These are phyloP conservation scores for Drosophila jambulina DNA, from an alignment of 1,140 invertebrate genomes.

Conservation along the genomic window DNA sequence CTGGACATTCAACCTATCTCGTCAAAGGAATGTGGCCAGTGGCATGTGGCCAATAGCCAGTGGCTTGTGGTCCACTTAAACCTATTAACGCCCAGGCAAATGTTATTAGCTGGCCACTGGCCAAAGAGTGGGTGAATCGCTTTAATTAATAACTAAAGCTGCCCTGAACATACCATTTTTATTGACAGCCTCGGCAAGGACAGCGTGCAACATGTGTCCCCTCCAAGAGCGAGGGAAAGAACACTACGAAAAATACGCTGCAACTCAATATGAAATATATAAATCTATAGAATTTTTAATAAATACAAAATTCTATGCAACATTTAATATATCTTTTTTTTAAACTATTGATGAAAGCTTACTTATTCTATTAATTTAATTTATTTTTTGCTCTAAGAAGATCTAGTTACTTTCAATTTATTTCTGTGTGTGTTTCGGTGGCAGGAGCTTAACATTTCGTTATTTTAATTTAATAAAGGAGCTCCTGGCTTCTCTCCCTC, in stretches of 20 bases:
- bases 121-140: constrained; percentile 28
- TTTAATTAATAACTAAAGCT: constrained; percentile 63
- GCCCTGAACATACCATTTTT: constrained; percentile 17
- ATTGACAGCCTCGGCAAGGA: constrained; percentile 42
- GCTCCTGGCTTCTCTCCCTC: constrained; percentile 5
- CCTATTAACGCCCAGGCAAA: constrained; percentile 49
- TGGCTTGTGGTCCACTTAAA: constrained; percentile 44
- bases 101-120: constrained; percentile 41
- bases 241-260: not conserved
- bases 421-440: not conserved
- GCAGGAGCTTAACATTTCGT: constrained; percentile 36
- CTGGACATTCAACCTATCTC: constrained; percentile 33
- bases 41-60: constrained; percentile 3
- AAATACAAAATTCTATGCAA: too few relatives aligned
- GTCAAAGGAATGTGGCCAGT: not conserved
- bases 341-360: too few relatives aligned
- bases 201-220: constrained; percentile 68
- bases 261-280: not conserved
- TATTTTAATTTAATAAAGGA: constrained; percentile 56
- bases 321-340: too few relatives aligned
- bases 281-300: not conserved
- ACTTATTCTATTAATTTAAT: not conserved
- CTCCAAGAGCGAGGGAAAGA: constrained; percentile 31
- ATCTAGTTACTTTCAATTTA: not conserved
- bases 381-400: not conserved